Base-by-base conservation (phyloP, 92 coral and sea anemone species). In the Desmophyllum pertusum region DNA sequence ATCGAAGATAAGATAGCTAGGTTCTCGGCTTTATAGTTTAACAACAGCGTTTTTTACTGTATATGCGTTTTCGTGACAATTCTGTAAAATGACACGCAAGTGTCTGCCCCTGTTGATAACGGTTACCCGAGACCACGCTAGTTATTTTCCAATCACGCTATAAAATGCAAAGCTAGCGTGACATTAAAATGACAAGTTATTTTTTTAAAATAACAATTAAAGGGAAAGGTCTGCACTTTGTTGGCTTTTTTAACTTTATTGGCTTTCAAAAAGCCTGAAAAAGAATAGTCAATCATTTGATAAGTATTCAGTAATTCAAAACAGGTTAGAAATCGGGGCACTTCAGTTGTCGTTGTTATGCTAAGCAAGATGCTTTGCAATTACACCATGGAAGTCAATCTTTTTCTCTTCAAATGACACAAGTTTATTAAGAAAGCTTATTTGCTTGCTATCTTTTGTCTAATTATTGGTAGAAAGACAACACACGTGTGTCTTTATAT, bases 231-330 rank as follows among this genome's bases (percentile, higher is more conserved):
- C n/a, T n/a, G n/a, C n/a, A n/a, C n/a, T n/a, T n/a, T n/a, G n/a
- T n/a, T n/a, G n/a, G n/a, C n/a, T n/a, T n/a, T n/a, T n/a, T n/a
- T n/a, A n/a, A n/a, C 70, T 35, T 55, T 23, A 1, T 65, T 36
- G 70, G 70, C 42, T 65, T 65, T 65, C 18, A 23, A 31, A 65
- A 65, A 65, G 3, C 70, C 70, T 65, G 23, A 65, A 31, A 65
- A 35, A 65, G 71, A 65, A 33, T 30, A n/a, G 41, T 3, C 71
- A 17, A 65, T 14, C 23, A 30, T 36, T 66, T 15, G 33, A 19
- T 15, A 37, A 67, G 73, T 19, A 67, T 33, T n/a, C 27, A 6
- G 23, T n/a, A n/a, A n/a, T n/a, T 59, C 10, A 8, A 59, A 59
- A 25, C 29, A 13, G 13, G 3, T 18, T 19, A 33, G n/a, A 59